A percentile compares a stretch with the other conserved stretches of the same genome.
Conservation (phyloP, 2,888 invertebrate genomes). For the Drosophila borealis region DNA sequence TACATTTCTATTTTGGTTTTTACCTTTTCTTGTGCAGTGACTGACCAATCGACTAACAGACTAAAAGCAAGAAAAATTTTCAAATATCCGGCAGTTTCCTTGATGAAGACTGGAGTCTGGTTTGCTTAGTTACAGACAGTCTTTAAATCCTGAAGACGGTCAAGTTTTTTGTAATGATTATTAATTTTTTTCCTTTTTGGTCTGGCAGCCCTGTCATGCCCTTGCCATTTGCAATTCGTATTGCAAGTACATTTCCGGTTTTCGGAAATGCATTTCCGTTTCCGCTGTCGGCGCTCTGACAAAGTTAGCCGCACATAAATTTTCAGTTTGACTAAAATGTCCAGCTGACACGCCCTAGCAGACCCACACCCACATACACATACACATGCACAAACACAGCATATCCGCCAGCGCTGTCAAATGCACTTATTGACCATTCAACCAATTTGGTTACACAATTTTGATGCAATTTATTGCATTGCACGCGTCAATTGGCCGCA, state of each 20-base stretch:
- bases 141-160: conserved; percentile 34
- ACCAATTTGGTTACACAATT: conserved; percentile 76
- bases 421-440: conserved; percentile 77
- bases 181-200: not conserved
- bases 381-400: conserved; percentile 1
- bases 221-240: conserved; percentile 68
- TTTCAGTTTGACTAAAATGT: conserved; percentile 61
- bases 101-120: not conserved
- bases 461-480: conserved; percentile 71
- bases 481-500: conserved; percentile 47
- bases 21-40: not conserved
- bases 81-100: conserved; percentile 11
- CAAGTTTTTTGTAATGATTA: conserved; percentile 18
- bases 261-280: conserved; percentile 78
- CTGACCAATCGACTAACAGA: not conserved
- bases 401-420: conserved; percentile 46
- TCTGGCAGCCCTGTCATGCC: conserved; percentile 6
- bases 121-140: conserved; percentile 8
- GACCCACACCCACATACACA: conserved; percentile 17
- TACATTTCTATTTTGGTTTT: conserved; percentile 3
- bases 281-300: conserved; percentile 53
- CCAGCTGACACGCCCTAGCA: conserved; percentile 28
- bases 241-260: conserved; percentile 75
- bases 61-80: conserved; percentile 26
- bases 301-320: conserved; percentile 64